Evolutionary conservation across 2,113 vertebrate species (phyloP).

Genomic region (Pleuronectes platessa): DNA sequence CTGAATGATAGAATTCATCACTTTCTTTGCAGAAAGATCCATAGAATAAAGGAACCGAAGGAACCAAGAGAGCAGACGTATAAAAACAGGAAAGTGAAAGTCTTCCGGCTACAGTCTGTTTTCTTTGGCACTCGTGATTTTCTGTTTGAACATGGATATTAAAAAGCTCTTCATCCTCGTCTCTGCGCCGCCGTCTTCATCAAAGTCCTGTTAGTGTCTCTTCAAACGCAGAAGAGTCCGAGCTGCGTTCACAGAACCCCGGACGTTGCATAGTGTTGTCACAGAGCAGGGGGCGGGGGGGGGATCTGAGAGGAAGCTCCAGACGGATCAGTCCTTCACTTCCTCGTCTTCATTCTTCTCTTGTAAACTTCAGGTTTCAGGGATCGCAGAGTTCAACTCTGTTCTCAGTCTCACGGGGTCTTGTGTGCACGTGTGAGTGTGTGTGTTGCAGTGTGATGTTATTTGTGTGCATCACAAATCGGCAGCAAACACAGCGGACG

Average conservation of each 20-base stretch:
- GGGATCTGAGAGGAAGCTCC: not conserved
- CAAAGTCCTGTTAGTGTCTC: constrained; percentile 40
- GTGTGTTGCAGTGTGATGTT: not conserved
- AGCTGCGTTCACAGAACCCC: constrained; percentile 23
- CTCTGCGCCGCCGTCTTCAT: not conserved
- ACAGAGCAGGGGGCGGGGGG: not conserved
- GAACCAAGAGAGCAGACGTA: no score
- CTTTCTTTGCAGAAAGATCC: no score
- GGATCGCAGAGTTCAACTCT: constrained; percentile 13
- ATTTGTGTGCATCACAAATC: not conserved
- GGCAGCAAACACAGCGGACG: not conserved
- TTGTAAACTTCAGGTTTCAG: constrained; percentile 37
- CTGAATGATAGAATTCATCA: no score
- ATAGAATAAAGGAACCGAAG: no score
- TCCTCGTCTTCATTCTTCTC: not conserved
- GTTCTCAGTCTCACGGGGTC: not conserved
- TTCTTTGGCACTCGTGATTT: constrained; percentile 70
- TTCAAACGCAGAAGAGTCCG: constrained; percentile 19
- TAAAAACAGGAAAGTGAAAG: not conserved
- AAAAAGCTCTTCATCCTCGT: constrained; percentile 24
- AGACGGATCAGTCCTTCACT: not conserved
- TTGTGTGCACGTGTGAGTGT: not conserved
- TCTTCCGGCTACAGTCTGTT: not conserved
- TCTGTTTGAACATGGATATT: constrained; percentile 21
- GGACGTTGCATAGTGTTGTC: constrained; percentile 63